Evolutionary conservation across 2,797 vertebrate genomes (phyloP).

Genomic region (Clamator glandarius): DNA sequence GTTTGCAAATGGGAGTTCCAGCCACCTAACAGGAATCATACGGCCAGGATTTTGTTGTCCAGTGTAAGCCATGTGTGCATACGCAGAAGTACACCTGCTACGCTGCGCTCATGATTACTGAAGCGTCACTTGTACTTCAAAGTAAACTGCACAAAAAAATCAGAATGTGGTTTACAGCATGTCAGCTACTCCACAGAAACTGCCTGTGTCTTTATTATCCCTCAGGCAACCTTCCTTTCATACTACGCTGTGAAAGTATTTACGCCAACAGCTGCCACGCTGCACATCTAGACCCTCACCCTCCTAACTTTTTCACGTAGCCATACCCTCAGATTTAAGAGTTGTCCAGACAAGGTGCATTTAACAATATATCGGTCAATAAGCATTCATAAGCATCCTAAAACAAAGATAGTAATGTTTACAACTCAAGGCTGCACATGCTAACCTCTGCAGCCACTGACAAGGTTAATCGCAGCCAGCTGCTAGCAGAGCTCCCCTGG

Average conservation of each 20-base stretch:
- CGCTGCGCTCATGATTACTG: not conserved
- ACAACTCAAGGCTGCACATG: not conserved
- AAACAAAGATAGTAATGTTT: not conserved
- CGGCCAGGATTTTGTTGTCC: not conserved
- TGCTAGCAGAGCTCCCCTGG: not conserved
- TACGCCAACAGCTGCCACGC: not conserved
- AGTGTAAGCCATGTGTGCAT: not conserved
- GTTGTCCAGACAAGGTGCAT: not conserved
- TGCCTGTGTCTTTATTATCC: not conserved
- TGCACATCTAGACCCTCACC: not conserved
- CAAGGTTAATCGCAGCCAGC: not conserved
- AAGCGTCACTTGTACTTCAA: not conserved
- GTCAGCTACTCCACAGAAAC: not conserved
- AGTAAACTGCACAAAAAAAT: not conserved
- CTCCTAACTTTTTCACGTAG: not conserved
- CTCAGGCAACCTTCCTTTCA: not conserved
- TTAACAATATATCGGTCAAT: not conserved
- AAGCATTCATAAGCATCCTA: not conserved
- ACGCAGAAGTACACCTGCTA: conserved; percentile 1
- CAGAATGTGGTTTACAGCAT: conserved; percentile 14
- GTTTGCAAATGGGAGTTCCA: not conserved
- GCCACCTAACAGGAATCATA: not conserved
- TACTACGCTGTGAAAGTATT: not conserved
- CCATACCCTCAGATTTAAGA: not conserved
- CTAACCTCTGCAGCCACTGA: not conserved